Evolutionary conservation across 2,113 vertebrate species (phyloP).

Genomic region (Amphiprion ocellaris): DNA sequence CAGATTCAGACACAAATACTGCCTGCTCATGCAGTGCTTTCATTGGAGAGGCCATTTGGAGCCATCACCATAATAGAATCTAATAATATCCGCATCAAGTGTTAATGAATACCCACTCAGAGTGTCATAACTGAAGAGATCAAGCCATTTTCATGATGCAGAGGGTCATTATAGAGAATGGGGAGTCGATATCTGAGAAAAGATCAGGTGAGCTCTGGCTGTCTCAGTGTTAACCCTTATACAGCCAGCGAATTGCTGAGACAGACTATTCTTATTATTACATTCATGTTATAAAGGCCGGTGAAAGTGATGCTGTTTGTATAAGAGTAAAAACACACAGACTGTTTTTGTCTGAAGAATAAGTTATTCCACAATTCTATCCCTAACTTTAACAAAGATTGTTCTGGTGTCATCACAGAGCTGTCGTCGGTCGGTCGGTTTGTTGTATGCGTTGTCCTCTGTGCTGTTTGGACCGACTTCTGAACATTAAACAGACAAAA

Average conservation of each 20-base stretch:
- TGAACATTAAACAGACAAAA: slow-evolving; percentile 58
- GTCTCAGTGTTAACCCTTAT: slow-evolving; percentile 61
- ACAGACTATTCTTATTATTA: neutral
- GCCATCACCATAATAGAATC: slow-evolving; percentile 65
- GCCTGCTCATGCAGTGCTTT: slow-evolving; percentile 25
- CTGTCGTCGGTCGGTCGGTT: slow-evolving; percentile 8
- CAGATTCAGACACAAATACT: slow-evolving; percentile 30
- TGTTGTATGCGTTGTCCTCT: slow-evolving; percentile 19
- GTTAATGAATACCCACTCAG: slow-evolving; percentile 82
- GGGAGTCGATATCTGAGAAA: slow-evolving; percentile 68
- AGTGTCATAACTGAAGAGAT: slow-evolving; percentile 75
- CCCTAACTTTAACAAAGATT: slow-evolving; percentile 1
- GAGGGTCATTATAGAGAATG: slow-evolving; percentile 68
- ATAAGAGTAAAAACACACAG: neutral
- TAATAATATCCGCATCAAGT: slow-evolving; percentile 71
- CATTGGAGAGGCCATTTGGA: slow-evolving; percentile 35
- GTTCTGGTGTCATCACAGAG: slow-evolving; percentile 33
- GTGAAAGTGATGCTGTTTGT: neutral
- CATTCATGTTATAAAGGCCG: neutral
- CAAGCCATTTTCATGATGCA: slow-evolving; percentile 78
- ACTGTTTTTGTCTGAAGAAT: neutral
- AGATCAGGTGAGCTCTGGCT: slow-evolving; percentile 71
- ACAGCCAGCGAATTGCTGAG: slow-evolving; percentile 6
- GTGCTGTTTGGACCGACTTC: slow-evolving; percentile 49
- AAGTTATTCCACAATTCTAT: neutral